Base-by-base conservation (phyloP, 2,113 vertebrate species). In the Notothenia coriiceps region DNA sequence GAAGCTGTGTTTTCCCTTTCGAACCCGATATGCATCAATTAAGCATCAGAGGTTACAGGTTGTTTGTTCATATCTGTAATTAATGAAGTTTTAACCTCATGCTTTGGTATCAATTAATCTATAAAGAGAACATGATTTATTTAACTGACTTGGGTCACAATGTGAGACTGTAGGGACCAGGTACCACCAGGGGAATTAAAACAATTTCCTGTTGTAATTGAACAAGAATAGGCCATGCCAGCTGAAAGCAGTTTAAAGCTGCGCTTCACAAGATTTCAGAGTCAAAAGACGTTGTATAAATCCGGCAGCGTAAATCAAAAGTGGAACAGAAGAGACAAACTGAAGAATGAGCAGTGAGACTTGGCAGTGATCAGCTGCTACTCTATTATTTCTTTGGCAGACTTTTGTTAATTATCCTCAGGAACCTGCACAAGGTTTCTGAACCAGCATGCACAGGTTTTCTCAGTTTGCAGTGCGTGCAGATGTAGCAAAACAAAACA, bases 51-150 rank as follows among this genome's bases (percentile, higher is more conserved):
- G 72, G 78, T 69, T 80, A 60, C 75, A 80, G 71, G 76, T 65
- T 78, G 70, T 86, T 88, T 79, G 59, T 75, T 89, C 88, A 76
- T 77, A 67, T 80, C 63, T 69, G 52, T 79, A 82, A 88, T 83
- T 80, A 78, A 72, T 67, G 85, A 56, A 7, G 33, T 59, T 74
- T 52, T 77, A 70, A 75, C 73, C 59, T 83, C 70, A 56, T 44
- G 54, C 77, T 20, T 63, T 40, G 55, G 14, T 17, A 10, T 66
- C 79, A 52, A 64, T 84, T 67, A 82, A 82, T 86, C 69, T 68
- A 75, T 86, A 70, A 65, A 79, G 49, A 57, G 29, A 70, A 70
- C 64, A 54, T 49, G 40, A 74, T 11, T 74, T 20, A 6, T 82
- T 6, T 29, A 40, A 62, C 43, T 70, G 49, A 68, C 76, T 67